Evolutionary conservation across 2,113 vertebrate genomes (phyloP).

Genomic region (Dromaius novaehollandiae): DNA sequence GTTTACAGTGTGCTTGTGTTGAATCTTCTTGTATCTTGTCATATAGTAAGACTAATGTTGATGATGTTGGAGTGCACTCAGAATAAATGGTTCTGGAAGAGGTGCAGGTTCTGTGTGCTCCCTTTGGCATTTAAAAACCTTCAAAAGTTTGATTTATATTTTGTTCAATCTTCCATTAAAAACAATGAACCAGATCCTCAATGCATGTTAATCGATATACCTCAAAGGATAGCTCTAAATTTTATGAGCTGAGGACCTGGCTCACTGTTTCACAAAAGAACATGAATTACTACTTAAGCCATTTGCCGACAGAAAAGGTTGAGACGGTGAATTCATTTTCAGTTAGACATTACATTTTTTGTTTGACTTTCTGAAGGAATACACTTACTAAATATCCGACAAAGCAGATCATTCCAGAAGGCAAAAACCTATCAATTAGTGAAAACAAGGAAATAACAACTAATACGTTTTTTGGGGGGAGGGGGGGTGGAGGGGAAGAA

Average conservation of each 20-base stretch:
- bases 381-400: not conserved
- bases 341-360: not conserved
- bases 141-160: not conserved
- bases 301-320: not conserved
- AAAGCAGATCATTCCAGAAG: not conserved
- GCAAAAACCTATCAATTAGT: not conserved
- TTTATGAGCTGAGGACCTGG: not conserved
- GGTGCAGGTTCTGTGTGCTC: not conserved
- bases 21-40: slow-evolving; percentile 39
- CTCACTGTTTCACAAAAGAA: not conserved
- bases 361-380: not conserved
- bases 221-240: not conserved
- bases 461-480: not conserved
- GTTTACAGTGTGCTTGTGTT: not conserved
- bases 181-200: not conserved
- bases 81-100: slow-evolving; percentile 21
- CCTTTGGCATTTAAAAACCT: slow-evolving; percentile 23
- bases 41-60: slow-evolving; percentile 17
- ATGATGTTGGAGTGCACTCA: slow-evolving; percentile 4
- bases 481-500: not conserved
- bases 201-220: not conserved
- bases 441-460: not conserved
- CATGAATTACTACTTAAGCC: not conserved
- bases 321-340: not conserved
- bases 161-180: slow-evolving; percentile 10